Evolutionary conservation across 2,888 invertebrate species (phyloP), one percentile per base, ranked within the genome.

Genomic region (Dusona sp.): DNA sequence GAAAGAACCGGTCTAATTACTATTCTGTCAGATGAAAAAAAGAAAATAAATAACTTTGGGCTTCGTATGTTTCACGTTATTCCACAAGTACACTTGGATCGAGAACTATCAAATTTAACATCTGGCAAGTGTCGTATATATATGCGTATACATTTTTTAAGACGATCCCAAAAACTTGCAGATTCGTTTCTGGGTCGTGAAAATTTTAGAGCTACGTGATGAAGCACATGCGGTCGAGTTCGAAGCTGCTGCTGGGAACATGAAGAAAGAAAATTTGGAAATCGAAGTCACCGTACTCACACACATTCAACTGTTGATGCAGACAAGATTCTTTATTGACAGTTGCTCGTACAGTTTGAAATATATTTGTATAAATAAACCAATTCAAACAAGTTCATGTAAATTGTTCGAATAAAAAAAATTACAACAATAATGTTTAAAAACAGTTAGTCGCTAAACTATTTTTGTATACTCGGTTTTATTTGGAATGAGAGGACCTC

Each of bases 291-390:
- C 57, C 25, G 25, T 57, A 25, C 25, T 61, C 29, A 57, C 8
- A 16, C 61, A 16, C 29, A 61, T 61, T 29, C 29, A 29, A 61
- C 61, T 61, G 61, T 61, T 61, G 61, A 61, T 29, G 79, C 57
- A 22, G 54, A 81, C 38, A 73, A 74, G 57, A 79, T n/a, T 77
- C 75, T 86, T 86, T 86, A 86, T 86, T 86, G 70, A 83, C 74
- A 86, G 70, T 75, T 75, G 79, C 75, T 45, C 70, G 70, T 79
- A 78, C 65, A 83, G 13, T 65, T 72, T 16, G 57, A 42, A 61
- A 36, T 61, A 45, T n/a, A 13, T 48, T 61, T 51, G 11, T 11
- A 19, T 3, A 73, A 61, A 57, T 64, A 57, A 57, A 45, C 64
- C 42, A 36, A 64, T 29, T 19, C 22, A 45, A 75, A 25, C 4